Base-by-base conservation (phyloP, 92 coral and sea anemone species). In the Zoanthus sociatus region DNA sequence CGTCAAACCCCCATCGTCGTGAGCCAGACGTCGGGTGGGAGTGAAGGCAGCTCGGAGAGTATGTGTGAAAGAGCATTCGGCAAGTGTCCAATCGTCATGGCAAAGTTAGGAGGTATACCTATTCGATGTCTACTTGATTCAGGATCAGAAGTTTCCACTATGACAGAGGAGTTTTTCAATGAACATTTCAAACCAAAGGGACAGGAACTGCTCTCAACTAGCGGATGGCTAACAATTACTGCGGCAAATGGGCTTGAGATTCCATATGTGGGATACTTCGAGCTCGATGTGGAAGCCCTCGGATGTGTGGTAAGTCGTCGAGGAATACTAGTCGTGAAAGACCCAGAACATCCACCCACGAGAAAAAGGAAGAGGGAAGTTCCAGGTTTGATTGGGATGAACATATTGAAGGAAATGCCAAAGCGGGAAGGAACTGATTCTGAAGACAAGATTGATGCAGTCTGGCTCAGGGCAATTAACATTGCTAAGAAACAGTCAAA, bases 371-470 rank as follows among this genome's bases (percentile, higher is more conserved):
- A 86, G 83, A 55, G 89, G 74, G 83, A 32, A 55, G 83, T 71
- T 37, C 96, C 96, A 46, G 92, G 94, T 33, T 61, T 91, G 74
- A 81, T 93, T 32, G 96, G 96, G 66, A 93, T 93, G 96, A 93
- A 93, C 86, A 86, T 92, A 31, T 85, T 89, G 16, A 56, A 72
- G 73, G 84, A 85, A 79, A 37, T 86, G 87, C 83, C 78, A 11
- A 84, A 92, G 84, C 54, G 76, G 30, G 83, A 64, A 54, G 54
- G 71, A 50, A 48, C 79, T 45, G 77, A 77, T 58, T 60, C 84
- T 6, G 72, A 82, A 83, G 87, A 47, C 53, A 50, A 78, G 46
- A 16, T 85, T 5, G 87, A 45, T 50, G 50, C 77, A 72, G 77
- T 72, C 51, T 92, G 94, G 92, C 66, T 73, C 48, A 46, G 86